A percentile compares a stretch with the other conserved stretches of the same genome.
Conservation (phyloP, 2,888 invertebrate species). For the Platypus cylindrus region DNA sequence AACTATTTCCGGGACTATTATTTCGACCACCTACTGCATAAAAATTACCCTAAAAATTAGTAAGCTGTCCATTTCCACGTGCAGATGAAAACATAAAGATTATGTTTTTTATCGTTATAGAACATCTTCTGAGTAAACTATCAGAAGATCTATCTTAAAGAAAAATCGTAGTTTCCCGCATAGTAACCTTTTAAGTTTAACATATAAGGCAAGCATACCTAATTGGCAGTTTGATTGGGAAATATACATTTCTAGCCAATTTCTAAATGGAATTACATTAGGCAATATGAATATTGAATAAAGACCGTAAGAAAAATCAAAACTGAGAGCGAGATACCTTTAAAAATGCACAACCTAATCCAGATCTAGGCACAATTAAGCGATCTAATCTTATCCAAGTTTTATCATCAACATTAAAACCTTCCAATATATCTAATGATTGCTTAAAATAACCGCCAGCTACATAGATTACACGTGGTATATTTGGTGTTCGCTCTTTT, state of each 20-base stretch:
- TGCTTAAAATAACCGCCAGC: constrained; percentile 83
- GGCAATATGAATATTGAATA: constrained; percentile 3
- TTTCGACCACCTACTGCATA: constrained; percentile 89
- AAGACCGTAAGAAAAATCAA: neutral
- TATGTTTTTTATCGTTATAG: too few relatives aligned
- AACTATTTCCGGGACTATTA: constrained; percentile 77
- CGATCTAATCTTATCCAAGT: constrained; percentile 72
- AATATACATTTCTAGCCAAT: too few relatives aligned
- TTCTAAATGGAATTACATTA: too few relatives aligned
- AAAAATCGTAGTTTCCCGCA: too few relatives aligned
- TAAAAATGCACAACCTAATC: constrained; percentile 73
- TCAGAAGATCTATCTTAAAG: too few relatives aligned
- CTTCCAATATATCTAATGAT: constrained; percentile 77
- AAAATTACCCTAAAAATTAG: constrained; percentile 63
- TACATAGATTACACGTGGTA: constrained; percentile 80
- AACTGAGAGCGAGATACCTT: constrained; percentile 51
- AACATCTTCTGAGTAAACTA: too few relatives aligned
- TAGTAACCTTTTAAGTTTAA: too few relatives aligned
- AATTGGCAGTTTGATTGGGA: too few relatives aligned
- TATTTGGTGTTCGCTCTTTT: constrained; percentile 76
- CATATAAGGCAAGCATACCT: too few relatives aligned
- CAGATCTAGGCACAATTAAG: constrained; percentile 78
- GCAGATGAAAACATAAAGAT: too few relatives aligned
- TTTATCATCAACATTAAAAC: constrained; percentile 76
- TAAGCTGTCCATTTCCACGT: too few relatives aligned